These are phyloP conservation scores for Rhogogaster chlorosoma DNA, from an alignment of 2,888 invertebrate species.

Conservation along the genomic window DNA sequence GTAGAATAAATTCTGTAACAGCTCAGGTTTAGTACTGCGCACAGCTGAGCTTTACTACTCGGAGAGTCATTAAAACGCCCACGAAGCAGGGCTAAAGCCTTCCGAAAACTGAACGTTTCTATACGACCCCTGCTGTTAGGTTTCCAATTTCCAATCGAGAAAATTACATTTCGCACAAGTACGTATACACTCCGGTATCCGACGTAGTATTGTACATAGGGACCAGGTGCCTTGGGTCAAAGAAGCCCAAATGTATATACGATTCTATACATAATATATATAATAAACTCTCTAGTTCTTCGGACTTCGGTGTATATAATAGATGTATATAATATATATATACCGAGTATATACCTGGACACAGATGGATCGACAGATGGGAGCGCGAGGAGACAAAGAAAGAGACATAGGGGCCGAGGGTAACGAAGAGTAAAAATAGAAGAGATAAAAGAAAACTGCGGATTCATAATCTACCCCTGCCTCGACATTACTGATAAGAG, in stretches of 20 bases:
- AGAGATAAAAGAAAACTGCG: background rate
- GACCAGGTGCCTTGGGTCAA: slow-evolving; percentile 27
- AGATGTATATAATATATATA: background rate
- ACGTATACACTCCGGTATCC: background rate
- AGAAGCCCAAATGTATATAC: slow-evolving; percentile 7
- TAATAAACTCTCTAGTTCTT: background rate
- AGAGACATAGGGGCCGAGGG: background rate
- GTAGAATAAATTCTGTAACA: background rate
- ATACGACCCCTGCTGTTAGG: slow-evolving; percentile 13
- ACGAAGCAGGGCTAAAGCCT: background rate
- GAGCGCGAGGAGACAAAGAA: background rate
- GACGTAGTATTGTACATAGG: background rate
- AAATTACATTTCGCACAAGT: slow-evolving; percentile 31
- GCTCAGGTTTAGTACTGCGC: background rate
- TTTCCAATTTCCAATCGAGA: slow-evolving; percentile 22
- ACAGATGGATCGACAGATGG: slow-evolving; percentile 14
- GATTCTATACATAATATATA: background rate
- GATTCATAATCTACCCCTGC: slow-evolving; percentile 2
- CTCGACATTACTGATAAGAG: background rate
- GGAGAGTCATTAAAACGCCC: slow-evolving; percentile 6
- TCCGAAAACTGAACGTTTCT: slow-evolving; percentile 30
- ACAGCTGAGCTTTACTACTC: background rate
- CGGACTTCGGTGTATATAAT: background rate
- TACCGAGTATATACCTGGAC: background rate
- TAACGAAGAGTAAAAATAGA: background rate